Percentiles rank a stretch among this genome's conserved stretches.
These are phyloP conservation scores for Thinocorus orbignyianus DNA, from an alignment of 2,113 vertebrate species.

Conservation along the genomic window DNA sequence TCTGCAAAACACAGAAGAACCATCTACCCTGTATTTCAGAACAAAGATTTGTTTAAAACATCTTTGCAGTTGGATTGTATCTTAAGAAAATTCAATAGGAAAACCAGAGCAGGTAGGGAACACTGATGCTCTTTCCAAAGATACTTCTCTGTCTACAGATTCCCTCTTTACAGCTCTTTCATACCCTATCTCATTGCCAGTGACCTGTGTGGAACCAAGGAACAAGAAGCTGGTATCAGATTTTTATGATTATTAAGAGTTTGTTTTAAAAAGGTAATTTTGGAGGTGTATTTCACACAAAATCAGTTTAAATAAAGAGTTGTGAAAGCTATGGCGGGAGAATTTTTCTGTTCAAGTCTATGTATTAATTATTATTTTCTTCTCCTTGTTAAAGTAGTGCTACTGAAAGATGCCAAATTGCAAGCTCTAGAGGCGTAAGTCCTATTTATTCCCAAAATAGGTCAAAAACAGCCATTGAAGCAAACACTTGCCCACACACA, in stretches of 20 bases:
- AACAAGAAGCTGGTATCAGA: not conserved
- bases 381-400: not conserved
- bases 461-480: constrained; percentile 44
- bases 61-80: not conserved
- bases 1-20: not conserved
- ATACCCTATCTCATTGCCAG: not conserved
- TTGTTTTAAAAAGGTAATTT: not conserved
- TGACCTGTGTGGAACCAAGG: not conserved
- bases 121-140: not conserved
- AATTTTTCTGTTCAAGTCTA: not conserved
- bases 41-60: not conserved
- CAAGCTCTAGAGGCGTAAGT: constrained; percentile 26
- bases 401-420: constrained; percentile 19
- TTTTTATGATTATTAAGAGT: not conserved
- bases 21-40: not conserved
- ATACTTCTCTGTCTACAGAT: not conserved
- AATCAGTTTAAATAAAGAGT: not conserved
- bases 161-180: not conserved
- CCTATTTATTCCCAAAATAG: constrained; percentile 52
- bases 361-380: constrained; percentile 16
- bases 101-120: not conserved
- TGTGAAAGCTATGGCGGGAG: not conserved
- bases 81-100: not conserved
- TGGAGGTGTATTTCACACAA: not conserved
- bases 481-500: constrained; percentile 3